Conservation (phyloP, 1,140 invertebrate genomes). For the Dolichoris vasculosae region DNA sequence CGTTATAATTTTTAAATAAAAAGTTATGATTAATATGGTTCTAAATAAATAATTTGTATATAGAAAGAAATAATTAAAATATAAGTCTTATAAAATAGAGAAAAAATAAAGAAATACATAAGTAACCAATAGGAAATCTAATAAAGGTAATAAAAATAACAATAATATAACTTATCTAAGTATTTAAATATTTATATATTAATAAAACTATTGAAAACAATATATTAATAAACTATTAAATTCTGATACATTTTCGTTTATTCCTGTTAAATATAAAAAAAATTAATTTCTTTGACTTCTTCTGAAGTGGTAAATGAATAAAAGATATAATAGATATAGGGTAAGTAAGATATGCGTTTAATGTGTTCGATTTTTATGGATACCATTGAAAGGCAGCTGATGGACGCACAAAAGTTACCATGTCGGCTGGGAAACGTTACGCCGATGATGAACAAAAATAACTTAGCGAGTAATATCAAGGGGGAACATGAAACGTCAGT, state of each 20-base stretch:
- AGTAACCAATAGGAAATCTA: too few relatives aligned
- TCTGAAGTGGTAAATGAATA: neutral
- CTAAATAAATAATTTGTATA: too few relatives aligned
- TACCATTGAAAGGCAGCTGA: slow-evolving; percentile 63
- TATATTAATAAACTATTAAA: too few relatives aligned
- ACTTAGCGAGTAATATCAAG: slow-evolving; percentile 14
- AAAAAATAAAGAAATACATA: too few relatives aligned
- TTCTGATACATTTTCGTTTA: neutral
- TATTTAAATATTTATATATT: too few relatives aligned
- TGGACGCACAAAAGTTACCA: slow-evolving; percentile 66
- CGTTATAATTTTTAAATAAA: too few relatives aligned
- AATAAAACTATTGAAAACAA: too few relatives aligned
- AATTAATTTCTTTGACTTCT: neutral
- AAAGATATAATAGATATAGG: neutral
- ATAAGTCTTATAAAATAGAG: too few relatives aligned
- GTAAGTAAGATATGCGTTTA: neutral
- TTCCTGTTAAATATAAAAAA: neutral
- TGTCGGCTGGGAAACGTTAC: slow-evolving; percentile 32
- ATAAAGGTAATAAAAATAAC: too few relatives aligned
- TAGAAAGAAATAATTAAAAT: too few relatives aligned
- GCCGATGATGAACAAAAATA: slow-evolving; percentile 18
- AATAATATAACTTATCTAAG: too few relatives aligned
- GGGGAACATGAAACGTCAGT: slow-evolving; percentile 34
- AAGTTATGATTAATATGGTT: too few relatives aligned
- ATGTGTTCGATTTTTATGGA: neutral